Conservation (phyloP, 2,797 vertebrate species). For the Melanotaenia trifasciata region DNA sequence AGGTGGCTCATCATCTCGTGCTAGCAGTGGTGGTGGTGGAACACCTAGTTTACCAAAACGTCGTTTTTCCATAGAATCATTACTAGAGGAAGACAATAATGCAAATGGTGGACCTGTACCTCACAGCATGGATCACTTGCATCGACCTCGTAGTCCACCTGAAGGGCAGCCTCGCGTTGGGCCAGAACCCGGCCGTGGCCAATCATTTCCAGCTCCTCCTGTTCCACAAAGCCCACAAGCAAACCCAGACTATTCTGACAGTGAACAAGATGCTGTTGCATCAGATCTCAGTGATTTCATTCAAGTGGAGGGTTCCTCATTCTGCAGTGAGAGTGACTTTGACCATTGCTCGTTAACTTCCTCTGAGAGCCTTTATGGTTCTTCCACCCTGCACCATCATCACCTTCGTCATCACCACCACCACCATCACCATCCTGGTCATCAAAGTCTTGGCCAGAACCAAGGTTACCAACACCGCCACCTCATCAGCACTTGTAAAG, state of each 20-base stretch:
- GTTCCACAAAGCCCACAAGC: slow-evolving; percentile 58
- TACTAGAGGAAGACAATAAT: slow-evolving; percentile 91
- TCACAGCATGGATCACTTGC: slow-evolving; percentile 61
- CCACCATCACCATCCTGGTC: slow-evolving; percentile 87
- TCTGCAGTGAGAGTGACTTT: slow-evolving; percentile 98
- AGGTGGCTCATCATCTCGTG: slow-evolving; percentile 87
- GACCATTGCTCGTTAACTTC: slow-evolving; percentile 97
- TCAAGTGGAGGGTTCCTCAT: slow-evolving; percentile 95
- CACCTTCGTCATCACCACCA: slow-evolving; percentile 86
- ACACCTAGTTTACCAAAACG: slow-evolving; percentile 85
- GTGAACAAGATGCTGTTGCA: slow-evolving; percentile 91
- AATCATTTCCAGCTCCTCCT: slow-evolving; percentile 55
- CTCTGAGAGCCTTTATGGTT: slow-evolving; percentile 94
- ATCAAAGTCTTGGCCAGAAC: slow-evolving; percentile 90
- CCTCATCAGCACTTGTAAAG: slow-evolving; percentile 96
- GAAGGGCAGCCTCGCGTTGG: slow-evolving; percentile 86
- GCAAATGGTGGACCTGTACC: slow-evolving; percentile 54
- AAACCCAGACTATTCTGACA: slow-evolving; percentile 90
- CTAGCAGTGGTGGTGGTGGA: slow-evolving; percentile 79
- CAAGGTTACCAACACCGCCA: slow-evolving; percentile 90
- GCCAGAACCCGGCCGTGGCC: slow-evolving; percentile 76
- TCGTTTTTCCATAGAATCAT: slow-evolving; percentile 95
- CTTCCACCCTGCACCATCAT: slow-evolving; percentile 81
- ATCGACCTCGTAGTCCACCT: slow-evolving; percentile 81
- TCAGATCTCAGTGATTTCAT: slow-evolving; percentile 97